These are phyloP conservation scores for Hippasteria phrygiana DNA, from an alignment of 53 echinoderm and acorn worm genomes.

Conservation along the genomic window DNA sequence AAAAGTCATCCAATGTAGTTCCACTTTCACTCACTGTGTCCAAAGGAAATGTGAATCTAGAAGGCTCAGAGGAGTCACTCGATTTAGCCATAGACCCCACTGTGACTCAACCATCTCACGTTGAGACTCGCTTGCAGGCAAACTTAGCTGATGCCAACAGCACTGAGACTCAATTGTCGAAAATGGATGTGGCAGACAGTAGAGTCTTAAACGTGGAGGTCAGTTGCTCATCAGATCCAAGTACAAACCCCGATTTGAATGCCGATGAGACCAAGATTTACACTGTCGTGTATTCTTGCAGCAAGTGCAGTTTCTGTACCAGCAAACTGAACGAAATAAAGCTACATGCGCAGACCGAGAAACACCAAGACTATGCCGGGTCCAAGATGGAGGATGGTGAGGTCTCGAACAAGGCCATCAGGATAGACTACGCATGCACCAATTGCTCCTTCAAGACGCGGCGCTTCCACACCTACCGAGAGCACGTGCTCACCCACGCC, in stretches of 20 bases:
- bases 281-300: slow-evolving; percentile 32
- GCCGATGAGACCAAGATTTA: not conserved
- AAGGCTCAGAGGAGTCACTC: not conserved
- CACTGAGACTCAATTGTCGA: not conserved
- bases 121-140: slow-evolving; percentile 16
- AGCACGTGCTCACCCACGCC: slow-evolving; percentile 66
- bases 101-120: not conserved
- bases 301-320: slow-evolving; percentile 51
- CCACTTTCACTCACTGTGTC: not conserved
- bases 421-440: slow-evolving; percentile 26
- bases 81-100: not conserved
- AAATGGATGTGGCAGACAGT: not conserved
- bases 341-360: slow-evolving; percentile 27
- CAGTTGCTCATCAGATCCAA: not conserved
- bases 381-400: not conserved
- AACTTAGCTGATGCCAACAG: not conserved
- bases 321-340: slow-evolving; percentile 38
- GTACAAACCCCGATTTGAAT: not conserved
- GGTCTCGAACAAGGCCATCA: not conserved
- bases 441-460: slow-evolving; percentile 42
- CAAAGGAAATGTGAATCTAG: not conserved
- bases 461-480: slow-evolving; percentile 51
- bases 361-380: not conserved
- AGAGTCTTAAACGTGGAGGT: slow-evolving; percentile 44
- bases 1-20: not conserved